A percentile compares a stretch with the other conserved stretches of the same genome.
Conservation (phyloP, 2,797 vertebrate species). For the Strix occidentalis region DNA sequence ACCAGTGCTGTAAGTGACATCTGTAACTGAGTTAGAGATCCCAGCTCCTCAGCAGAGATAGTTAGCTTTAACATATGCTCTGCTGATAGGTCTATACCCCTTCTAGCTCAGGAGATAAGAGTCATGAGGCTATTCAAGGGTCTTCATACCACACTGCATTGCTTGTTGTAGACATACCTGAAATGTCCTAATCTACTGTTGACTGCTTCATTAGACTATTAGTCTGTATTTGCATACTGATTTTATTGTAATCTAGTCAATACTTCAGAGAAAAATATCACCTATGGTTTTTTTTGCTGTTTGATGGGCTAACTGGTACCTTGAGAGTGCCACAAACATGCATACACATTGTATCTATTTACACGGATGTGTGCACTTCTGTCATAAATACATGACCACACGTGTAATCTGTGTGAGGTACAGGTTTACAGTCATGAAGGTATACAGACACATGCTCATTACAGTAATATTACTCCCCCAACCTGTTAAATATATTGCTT, state of each 20-base stretch:
- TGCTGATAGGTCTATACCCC: neutral
- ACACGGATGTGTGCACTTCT: neutral
- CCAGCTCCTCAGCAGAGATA: neutral
- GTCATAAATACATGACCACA: neutral
- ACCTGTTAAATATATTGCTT: neutral
- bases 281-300: rapidly evolving
- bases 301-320: neutral
- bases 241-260: neutral
- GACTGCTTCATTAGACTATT: neutral
- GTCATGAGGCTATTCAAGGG: neutral
- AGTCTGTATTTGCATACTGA: neutral
- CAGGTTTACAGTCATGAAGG: neutral
- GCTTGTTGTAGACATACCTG: neutral
- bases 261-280: neutral
- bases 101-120: neutral
- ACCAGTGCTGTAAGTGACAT: neutral
- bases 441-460: neutral
- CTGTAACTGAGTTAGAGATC: neutral
- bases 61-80: neutral
- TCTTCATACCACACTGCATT: neutral
- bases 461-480: neutral
- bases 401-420: neutral
- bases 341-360: neutral
- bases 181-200: neutral
- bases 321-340: neutral